Evolutionary conservation across 2,797 vertebrate genomes (phyloP).

Genomic region (Eleutherodactylus coqui): DNA sequence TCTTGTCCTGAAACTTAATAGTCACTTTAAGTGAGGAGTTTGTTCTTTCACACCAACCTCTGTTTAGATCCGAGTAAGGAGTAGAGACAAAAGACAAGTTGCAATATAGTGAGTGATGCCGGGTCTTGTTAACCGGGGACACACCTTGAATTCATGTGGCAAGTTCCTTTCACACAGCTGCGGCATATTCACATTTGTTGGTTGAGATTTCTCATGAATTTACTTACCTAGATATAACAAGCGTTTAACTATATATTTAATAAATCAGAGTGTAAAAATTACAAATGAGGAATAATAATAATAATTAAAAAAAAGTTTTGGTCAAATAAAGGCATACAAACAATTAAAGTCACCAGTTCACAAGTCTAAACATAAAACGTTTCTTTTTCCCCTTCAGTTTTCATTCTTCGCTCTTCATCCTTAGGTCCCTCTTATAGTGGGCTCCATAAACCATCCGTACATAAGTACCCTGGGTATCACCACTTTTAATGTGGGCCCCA

Average conservation of each 20-base stretch:
- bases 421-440: background rate
- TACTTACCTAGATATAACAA: background rate
- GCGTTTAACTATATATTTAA: background rate
- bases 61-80: too few species aligned
- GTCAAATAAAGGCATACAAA: constrained; percentile 5
- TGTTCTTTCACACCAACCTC: too few species aligned
- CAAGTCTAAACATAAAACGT: background rate
- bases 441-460: background rate
- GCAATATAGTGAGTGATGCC: too few species aligned
- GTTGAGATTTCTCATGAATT: background rate
- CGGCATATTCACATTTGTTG: background rate
- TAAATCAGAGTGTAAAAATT: background rate
- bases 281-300: background rate
- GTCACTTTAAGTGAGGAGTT: too few species aligned
- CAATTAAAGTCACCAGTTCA: background rate
- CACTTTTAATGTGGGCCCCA: background rate
- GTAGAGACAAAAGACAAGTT: too few species aligned
- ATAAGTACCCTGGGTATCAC: background rate
- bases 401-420: background rate
- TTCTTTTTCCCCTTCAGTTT: background rate
- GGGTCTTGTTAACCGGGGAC: too few species aligned
- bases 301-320: constrained; percentile 1
- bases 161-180: background rate
- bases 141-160: background rate
- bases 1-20: too few species aligned